Evolutionary conservation across 2,797 vertebrate species (phyloP), one percentile per base, ranked within the genome.

Genomic region (Threskiornis aethiopicus): DNA sequence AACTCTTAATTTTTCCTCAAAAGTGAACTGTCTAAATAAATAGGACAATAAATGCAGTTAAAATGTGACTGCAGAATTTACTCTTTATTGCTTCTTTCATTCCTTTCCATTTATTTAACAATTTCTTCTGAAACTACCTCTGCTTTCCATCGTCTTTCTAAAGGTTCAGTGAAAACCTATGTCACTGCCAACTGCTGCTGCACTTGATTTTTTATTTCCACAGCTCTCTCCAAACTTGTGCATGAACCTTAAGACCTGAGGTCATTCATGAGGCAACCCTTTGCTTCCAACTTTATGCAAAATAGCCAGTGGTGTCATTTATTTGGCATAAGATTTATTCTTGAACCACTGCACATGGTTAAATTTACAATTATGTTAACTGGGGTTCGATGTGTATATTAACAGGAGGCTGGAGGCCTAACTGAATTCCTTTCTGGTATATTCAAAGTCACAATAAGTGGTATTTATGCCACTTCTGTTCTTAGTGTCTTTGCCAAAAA

Each of bases 401-500:
- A 94, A 55, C n/a, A 62, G 57, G 44, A 96, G 62, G 54, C 39
- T 89, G 58, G 69, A 90, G 18, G 14, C 4, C 39, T 86, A 59
- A 69, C 21, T 70, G 52, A 58, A 90, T 94, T 90, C 72, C 52
- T 93, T 96, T 94, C 83, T 93, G 65, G 35, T 62, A 35, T 67
- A 91, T 89, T 93, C 73, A 75, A 94, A 95, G 88, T 96, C 84
- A 92, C 29, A 66, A 64, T 73, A 81, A 59, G 61, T 91, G 66
- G 82, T 91, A 82, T 90, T 95, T 93, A 94, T 87, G 51, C 66
- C 75, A 61, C 41, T 84, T 90, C 82, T 93, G 58, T 81, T 95
- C 91, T 94, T 42, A 86, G 28, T 49, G 58, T 13, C 67, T 84
- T 94, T 89, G 93, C 79, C 94, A 95, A 88, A 88, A 91, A 87